Base-by-base conservation (phyloP, 2,888 invertebrate genomes). In the Papilio demoleus region DNA sequence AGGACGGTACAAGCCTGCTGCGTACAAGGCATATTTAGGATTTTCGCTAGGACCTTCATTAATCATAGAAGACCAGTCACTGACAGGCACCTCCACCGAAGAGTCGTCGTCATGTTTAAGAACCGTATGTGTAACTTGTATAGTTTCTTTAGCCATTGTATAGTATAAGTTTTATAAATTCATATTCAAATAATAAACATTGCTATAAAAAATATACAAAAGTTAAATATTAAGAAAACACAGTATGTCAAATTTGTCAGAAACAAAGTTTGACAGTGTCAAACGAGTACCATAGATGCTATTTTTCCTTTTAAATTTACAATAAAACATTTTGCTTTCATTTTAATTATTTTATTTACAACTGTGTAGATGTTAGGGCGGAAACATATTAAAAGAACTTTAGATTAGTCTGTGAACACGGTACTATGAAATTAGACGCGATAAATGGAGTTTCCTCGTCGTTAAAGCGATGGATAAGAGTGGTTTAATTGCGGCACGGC, bases 61-160 rank as follows among this genome's bases (percentile, higher is more conserved):
- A 3, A 78, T 66, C 1, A 89, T 72, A 0, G 91, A 90, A 5
- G 90, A 82, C 88, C 90, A 89, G 67, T 90, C 82, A 0, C 83
- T 81, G 76, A 81, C 84, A 0, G 88, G 87, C 19, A 82, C 81
- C 0, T 88, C 88, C 56, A 78, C 86, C 0, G 88, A 86, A 67
- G 84, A 85, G 12, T 75, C 75, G 12, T 75, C 70, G 0, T 75
- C 73, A 3, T 75, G 72, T 65, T 76, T 72, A 66, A 73, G 72
- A 19, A 79, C 38, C 36, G 76, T 68, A 19, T 75, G 71, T 1
- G 72, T 71, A 9, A 31, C 36, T 45, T 56, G 36, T 12, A 5
- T 53, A 53, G 31, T 27, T 17, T 31, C 53, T 17, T 56, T n/a
- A 56, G 31, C 2, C 53, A 56, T 56, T 56, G 9, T 56, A 14